Evolutionary conservation across 2,888 invertebrate genomes (phyloP).

Genomic region (Temnothorax ravouxi): DNA sequence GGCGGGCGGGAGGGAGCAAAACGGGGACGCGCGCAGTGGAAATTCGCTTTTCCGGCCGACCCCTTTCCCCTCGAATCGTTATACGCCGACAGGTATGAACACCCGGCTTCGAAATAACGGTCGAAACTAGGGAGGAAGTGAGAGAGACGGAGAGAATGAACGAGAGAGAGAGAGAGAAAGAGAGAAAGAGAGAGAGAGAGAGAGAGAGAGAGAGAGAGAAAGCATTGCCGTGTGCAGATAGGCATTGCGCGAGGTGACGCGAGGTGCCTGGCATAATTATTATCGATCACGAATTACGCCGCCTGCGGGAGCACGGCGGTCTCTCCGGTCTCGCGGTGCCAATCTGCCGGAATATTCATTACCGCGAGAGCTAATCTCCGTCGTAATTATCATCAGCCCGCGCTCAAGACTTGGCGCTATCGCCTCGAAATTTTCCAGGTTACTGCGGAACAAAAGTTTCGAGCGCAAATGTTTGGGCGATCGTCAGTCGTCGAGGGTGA

Average conservation of each 20-base stretch:
- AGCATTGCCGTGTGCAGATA: constrained; percentile 34
- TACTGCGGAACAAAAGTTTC: constrained; percentile 28
- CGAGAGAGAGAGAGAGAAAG: constrained; percentile 41
- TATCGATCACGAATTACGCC: constrained; percentile 76
- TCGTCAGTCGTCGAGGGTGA: constrained; percentile 8
- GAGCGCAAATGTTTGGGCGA: constrained; percentile 44
- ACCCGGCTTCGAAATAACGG: constrained; percentile 53
- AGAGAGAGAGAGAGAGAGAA: constrained; percentile 27
- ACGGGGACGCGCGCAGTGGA: constrained; percentile 51
- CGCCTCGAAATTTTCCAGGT: constrained; percentile 51
- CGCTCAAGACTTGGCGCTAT: constrained; percentile 47
- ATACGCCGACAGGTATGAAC: constrained; percentile 34
- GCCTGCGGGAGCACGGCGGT: constrained; percentile 63
- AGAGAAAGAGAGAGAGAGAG: constrained; percentile 47
- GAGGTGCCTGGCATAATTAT: constrained; percentile 72
- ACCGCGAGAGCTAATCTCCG: constrained; percentile 68
- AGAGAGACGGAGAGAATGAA: constrained; percentile 25
- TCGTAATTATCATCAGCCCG: constrained; percentile 67
- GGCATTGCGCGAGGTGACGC: constrained; percentile 45
- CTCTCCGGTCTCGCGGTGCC: constrained; percentile 64
- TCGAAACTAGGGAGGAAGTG: constrained; percentile 28
- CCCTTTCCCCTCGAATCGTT: constrained; percentile 55
- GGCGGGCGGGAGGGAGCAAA: constrained; percentile 32
- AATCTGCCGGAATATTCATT: constrained; percentile 75
- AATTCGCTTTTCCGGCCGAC: constrained; percentile 67